Evolutionary conservation across 2,113 vertebrate species (phyloP).

Genomic region (Parus major): DNA sequence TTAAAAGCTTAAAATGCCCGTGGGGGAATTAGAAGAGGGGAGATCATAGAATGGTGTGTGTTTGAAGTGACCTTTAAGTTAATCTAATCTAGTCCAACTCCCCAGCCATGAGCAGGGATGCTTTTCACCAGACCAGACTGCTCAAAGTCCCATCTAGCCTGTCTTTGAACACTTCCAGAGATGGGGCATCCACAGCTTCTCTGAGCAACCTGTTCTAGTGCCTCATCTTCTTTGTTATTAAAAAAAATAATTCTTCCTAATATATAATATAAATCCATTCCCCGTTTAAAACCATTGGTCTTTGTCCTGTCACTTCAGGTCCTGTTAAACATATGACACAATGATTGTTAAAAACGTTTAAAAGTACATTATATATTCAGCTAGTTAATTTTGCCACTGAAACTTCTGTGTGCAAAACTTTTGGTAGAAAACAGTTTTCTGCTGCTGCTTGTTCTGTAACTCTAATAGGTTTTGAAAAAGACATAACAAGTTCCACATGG

Average conservation of each 20-base stretch:
- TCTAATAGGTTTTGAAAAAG: neutral
- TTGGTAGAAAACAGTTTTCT: neutral
- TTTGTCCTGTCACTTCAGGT: neutral
- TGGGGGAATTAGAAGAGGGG: neutral
- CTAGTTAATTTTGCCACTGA: neutral
- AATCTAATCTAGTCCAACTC: neutral
- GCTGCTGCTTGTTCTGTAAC: neutral
- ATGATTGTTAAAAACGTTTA: neutral
- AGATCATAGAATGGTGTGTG: neutral
- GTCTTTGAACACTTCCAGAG: neutral
- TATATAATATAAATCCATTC: neutral
- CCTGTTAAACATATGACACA: neutral
- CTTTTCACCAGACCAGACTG: neutral
- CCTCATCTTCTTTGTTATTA: neutral
- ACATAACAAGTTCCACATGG: neutral
- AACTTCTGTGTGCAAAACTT: neutral
- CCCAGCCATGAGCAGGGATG: neutral
- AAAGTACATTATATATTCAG: neutral
- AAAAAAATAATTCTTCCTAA: neutral
- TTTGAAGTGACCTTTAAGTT: neutral
- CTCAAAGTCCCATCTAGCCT: rapidly evolving
- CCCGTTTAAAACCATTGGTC: neutral
- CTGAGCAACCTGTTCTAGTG: neutral
- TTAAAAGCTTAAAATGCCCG: neutral
- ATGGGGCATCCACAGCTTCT: neutral